phyloP scores from a whole-genome alignment of 53 echinoderm and acorn worm species.

The Patiria pectinifera region DNA sequence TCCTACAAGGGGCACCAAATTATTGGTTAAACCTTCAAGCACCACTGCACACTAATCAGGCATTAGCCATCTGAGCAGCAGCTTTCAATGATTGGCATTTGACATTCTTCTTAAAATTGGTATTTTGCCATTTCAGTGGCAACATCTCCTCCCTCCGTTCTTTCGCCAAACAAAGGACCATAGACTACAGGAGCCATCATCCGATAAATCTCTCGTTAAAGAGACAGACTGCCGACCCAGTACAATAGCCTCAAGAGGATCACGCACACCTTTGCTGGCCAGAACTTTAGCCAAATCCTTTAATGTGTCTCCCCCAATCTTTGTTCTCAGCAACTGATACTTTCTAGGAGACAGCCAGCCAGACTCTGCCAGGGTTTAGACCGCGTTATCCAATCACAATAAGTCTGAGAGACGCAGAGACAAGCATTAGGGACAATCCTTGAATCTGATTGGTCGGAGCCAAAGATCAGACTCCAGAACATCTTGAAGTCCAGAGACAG shows the following conservation, averaged over 20 bases:
- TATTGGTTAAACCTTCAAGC: background rate
- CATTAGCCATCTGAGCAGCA: background rate
- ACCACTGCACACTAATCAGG: background rate
- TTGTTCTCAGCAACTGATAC: constrained; percentile 27
- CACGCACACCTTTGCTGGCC: background rate
- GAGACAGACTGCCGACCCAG: background rate
- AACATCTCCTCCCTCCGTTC: background rate
- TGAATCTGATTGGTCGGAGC: background rate
- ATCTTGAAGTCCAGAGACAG: background rate
- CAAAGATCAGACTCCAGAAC: background rate
- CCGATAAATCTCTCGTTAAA: background rate
- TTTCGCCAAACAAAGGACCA: background rate
- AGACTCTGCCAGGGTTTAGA: background rate
- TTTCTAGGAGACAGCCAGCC: background rate
- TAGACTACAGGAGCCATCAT: background rate
- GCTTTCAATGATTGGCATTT: background rate
- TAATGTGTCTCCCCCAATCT: constrained; percentile 10
- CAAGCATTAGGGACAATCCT: background rate
- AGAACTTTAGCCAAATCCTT: constrained; percentile 25
- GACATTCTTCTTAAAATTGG: background rate
- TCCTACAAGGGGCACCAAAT: background rate
- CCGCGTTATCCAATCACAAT: too few species aligned
- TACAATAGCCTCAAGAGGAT: constrained; percentile 16
- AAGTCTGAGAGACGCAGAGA: too few species aligned
- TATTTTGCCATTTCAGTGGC: constrained; percentile 18